Base-by-base conservation (phyloP, 1,140 invertebrate genomes). In the Trachelipus rathkii region DNA sequence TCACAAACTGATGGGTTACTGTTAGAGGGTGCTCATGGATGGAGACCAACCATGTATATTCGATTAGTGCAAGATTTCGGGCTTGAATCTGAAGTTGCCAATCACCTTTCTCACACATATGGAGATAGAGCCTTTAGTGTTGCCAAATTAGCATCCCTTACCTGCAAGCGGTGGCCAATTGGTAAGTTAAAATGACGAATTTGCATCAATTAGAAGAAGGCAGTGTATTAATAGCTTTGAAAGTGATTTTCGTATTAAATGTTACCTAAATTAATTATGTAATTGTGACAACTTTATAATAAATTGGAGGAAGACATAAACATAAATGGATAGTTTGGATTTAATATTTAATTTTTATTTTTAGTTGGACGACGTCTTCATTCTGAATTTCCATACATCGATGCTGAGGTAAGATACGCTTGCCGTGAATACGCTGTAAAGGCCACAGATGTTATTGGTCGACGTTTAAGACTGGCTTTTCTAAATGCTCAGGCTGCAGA, bases 21-120 rank as follows among this genome's bases (percentile, higher is more conserved):
- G 75, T 89, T 99, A 53, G 96, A 99, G 86, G 97, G 98, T 44
- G 95, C 94, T 60, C 94, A 98, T 83, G 93, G 92, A 21, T 99
- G 95, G 95, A 95, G 94, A 43, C 96, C 97, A 8, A 98, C 96
- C 2, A 93, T 98, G 91, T 99, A 97, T 83, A 99, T 99, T 82
- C 88, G 95, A 83, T 87, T 99, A 24, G 97, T 99, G 71, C 98
- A 91, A 83, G 90, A 91, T 85, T 93, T 95, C 83, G 93, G 93
- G 8, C 86, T 95, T 5, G 93, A 95, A 83, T 92, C 91, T 84
- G 92, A 98, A 87, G 94, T 96, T 15, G 96, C 98, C 0, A 92
- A 98, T 86, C 97, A 99, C 87, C 88, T 99, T 81, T 91, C 97
- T 0, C 92, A 93, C 81, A 97, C 96, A 10, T 99, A 99, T 85